A percentile compares a stretch with the other conserved stretches of the same genome.
Conservation (phyloP, 2,888 invertebrate species). For the Mythimna ferrago region DNA sequence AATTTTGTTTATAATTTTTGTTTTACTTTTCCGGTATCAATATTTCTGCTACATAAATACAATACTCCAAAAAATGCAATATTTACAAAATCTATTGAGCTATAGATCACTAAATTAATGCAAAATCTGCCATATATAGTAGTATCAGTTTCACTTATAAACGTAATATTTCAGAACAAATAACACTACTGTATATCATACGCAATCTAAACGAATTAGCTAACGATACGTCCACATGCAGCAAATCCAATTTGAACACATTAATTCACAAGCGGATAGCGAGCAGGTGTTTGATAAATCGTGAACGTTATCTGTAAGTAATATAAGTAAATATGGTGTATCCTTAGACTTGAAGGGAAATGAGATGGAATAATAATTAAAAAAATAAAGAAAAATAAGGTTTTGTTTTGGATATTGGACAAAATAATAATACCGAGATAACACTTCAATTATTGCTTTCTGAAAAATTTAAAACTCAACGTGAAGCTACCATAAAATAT, state of each 20-base stretch:
- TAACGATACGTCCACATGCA: constrained; percentile 13
- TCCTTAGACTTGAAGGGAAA: neutral
- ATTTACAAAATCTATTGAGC: neutral
- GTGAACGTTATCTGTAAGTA: constrained; percentile 25
- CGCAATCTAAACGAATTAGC: constrained; percentile 26
- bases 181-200: neutral
- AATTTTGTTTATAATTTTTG: too few species aligned
- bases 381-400: neutral
- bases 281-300: constrained; percentile 39
- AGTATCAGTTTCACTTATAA: neutral
- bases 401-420: neutral
- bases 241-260: constrained; percentile 45
- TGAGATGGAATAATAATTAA: neutral
- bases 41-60: neutral
- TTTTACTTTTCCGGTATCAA: neutral
- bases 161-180: constrained; percentile 18
- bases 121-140: neutral
- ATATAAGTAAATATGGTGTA: constrained; percentile 6
- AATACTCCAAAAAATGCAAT: too few species aligned
- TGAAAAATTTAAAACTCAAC: neutral
- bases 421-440: neutral
- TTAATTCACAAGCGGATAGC: constrained; percentile 45
- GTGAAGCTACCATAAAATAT: neutral
- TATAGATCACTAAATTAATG: neutral
- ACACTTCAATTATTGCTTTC: neutral